Evolutionary conservation across 2,888 invertebrate species (phyloP).

Genomic region (Apamea sordens): DNA sequence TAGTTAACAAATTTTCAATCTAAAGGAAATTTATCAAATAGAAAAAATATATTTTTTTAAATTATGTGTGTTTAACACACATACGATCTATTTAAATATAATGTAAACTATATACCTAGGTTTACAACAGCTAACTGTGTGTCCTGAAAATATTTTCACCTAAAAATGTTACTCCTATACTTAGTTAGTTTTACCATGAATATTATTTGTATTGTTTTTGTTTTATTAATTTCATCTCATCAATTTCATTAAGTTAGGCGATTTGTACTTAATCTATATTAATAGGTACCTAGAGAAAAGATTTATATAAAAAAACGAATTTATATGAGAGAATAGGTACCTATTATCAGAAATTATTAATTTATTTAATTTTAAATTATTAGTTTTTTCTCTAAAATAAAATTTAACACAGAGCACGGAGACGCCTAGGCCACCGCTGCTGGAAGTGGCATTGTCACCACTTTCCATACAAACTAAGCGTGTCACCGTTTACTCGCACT

Average conservation of each 20-base stretch:
- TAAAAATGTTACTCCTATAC: not conserved
- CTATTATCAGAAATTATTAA: constrained; percentile 21
- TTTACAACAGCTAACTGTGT: not conserved
- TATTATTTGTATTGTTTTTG: not conserved
- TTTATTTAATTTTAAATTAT: constrained; percentile 15
- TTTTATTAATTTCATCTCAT: constrained; percentile 17
- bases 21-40: not conserved
- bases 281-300: constrained; percentile 37
- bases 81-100: not conserved
- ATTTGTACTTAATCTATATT: not conserved
- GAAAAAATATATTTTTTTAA: not conserved
- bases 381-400: not conserved
- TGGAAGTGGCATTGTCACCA: not conserved
- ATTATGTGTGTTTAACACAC: not conserved
- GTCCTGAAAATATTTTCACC: constrained; percentile 10
- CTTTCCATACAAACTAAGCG: not conserved
- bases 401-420: not conserved
- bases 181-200: not conserved
- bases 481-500: not conserved
- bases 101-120: not conserved
- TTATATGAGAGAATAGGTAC: constrained; percentile 30
- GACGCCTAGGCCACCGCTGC: not conserved
- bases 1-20: not conserved
- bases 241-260: not conserved
- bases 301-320: constrained; percentile 31